Percentiles rank a stretch among this genome's conserved stretches.
phyloP scores from a whole-genome alignment of 2,797 vertebrate species.

The Channallabes apus region DNA sequence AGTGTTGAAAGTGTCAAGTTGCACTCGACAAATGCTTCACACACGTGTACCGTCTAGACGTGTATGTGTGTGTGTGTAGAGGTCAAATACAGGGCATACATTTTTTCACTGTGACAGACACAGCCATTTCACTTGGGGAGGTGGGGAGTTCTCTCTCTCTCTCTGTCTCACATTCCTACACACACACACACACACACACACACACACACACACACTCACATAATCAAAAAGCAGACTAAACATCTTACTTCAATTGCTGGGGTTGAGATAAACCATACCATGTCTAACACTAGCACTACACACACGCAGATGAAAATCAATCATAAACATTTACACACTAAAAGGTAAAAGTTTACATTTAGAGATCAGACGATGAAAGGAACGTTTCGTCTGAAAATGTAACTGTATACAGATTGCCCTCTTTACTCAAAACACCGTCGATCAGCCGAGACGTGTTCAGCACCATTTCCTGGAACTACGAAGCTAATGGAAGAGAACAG shows the following conservation, averaged over 20 bases:
- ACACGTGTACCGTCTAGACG: slow-evolving; percentile 55
- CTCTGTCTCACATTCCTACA: neutral
- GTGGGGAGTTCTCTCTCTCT: slow-evolving; percentile 32
- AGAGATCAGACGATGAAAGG: slow-evolving; percentile 23
- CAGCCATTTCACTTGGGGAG: slow-evolving; percentile 37
- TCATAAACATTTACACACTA: slow-evolving; percentile 25
- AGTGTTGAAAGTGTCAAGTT: slow-evolving; percentile 58
- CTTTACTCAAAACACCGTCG: neutral
- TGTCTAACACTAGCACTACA: slow-evolving; percentile 20
- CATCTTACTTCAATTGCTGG: slow-evolving; percentile 52
- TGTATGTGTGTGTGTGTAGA: slow-evolving; percentile 38
- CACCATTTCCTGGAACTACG: neutral
- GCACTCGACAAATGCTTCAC: slow-evolving; percentile 53
- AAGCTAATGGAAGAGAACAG: neutral
- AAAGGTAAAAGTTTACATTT: slow-evolving; percentile 44
- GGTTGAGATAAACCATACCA: slow-evolving; percentile 49
- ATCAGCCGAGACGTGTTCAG: neutral
- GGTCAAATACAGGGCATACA: slow-evolving; percentile 50
- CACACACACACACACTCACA: slow-evolving; percentile 35
- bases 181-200: slow-evolving; percentile 43
- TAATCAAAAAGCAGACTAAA: slow-evolving; percentile 51
- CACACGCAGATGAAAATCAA: slow-evolving; percentile 29
- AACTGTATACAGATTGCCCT: neutral
- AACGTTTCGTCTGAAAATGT: neutral
- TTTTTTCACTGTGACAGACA: slow-evolving; percentile 47